Percentiles rank a stretch among this genome's conserved stretches.
Conservation (phyloP, 2,113 vertebrate species). For the Crypturellus undulatus region DNA sequence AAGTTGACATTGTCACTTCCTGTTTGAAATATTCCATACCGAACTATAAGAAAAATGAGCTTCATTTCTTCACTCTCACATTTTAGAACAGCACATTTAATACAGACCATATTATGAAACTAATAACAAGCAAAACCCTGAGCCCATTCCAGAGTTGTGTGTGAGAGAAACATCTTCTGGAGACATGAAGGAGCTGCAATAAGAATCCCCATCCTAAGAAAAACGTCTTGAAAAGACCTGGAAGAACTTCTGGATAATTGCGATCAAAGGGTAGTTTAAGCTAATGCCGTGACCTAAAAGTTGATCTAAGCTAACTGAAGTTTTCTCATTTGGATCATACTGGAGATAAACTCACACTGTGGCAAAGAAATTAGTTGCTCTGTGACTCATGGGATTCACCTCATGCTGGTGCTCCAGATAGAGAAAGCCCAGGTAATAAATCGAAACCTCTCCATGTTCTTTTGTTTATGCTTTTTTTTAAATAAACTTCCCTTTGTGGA, state of each 20-base stretch:
- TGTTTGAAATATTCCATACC: neutral
- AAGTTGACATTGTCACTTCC: neutral
- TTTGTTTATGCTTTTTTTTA: conserved; percentile 19
- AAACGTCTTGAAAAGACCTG: neutral
- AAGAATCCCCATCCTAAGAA: neutral
- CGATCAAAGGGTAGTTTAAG: neutral
- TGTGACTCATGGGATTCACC: neutral
- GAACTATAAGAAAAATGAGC: neutral
- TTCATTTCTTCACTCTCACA: neutral
- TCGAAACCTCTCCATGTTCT: neutral
- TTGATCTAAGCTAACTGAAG: neutral
- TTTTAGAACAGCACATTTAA: neutral
- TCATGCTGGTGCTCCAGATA: neutral
- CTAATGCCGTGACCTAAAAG: neutral
- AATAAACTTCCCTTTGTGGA: neutral
- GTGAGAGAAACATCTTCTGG: neutral
- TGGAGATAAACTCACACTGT: neutral
- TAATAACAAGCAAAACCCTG: neutral
- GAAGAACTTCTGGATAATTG: neutral
- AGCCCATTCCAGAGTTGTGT: neutral
- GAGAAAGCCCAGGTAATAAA: neutral
- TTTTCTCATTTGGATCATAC: neutral
- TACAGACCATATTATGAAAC: neutral
- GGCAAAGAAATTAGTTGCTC: neutral
- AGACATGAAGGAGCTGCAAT: neutral